A percentile compares a stretch with the other conserved stretches of the same genome.
Conservation (phyloP, 2,113 vertebrate species). For the Barbus barbus region DNA sequence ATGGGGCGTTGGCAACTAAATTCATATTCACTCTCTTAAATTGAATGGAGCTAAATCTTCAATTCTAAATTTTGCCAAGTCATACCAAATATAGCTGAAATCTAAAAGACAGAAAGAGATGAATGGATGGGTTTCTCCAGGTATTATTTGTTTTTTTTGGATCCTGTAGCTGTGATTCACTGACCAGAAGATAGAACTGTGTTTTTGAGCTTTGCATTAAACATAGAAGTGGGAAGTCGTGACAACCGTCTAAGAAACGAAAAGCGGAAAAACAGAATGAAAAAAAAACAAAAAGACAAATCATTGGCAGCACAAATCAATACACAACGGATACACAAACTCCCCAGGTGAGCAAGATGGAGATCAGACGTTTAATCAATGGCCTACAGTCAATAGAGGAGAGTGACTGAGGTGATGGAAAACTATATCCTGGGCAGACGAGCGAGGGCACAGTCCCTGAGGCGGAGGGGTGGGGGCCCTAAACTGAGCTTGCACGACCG, state of each 20-base stretch:
- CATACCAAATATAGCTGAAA: not conserved
- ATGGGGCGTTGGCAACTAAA: not conserved
- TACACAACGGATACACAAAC: conserved; percentile 41
- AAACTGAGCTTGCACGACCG: too few relatives aligned
- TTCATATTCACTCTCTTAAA: too few relatives aligned
- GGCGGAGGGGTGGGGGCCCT: conserved; percentile 20
- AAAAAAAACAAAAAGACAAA: conserved; percentile 39
- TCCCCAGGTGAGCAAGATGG: conserved; percentile 65
- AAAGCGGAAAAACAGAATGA: conserved; percentile 59
- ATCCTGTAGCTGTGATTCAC: not conserved
- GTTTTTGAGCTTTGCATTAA: conserved; percentile 20
- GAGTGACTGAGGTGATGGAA: conserved; percentile 49
- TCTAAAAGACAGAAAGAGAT: not conserved
- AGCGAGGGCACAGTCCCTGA: conserved; percentile 33
- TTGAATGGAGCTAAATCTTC: not conserved
- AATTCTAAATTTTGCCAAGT: not conserved
- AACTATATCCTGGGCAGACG: conserved; percentile 41
- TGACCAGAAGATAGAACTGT: not conserved
- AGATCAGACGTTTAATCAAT: conserved; percentile 48
- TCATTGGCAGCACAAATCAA: conserved; percentile 46
- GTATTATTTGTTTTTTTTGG: not conserved
- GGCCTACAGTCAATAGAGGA: conserved; percentile 38
- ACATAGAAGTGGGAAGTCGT: conserved; percentile 1
- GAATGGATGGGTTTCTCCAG: not conserved
- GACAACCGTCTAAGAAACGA: not conserved